Evolutionary conservation across 2,797 vertebrate species (phyloP), one percentile per base, ranked within the genome.

Genomic region (Coilia nasus): DNA sequence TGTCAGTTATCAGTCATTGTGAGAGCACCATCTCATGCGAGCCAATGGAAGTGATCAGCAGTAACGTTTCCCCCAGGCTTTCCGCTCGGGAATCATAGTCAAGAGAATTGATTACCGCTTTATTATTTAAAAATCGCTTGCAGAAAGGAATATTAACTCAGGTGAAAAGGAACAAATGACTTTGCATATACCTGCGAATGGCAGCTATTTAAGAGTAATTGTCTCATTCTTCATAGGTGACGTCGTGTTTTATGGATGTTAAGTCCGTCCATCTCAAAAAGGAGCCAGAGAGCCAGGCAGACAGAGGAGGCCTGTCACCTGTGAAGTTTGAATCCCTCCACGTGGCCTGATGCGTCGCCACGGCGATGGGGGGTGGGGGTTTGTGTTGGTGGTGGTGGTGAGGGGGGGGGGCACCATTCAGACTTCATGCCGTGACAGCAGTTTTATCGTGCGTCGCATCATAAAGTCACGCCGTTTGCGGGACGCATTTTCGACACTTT

Each of bases 21-120:
- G 83, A 88, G 89, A 90, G 88, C 90, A 84, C 90, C 89, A 89
- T 89, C 84, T 86, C 86, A 86, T 92, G 91, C 89, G 92, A 87
- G 90, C 88, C 91, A 88, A 88, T 89, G 88, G 85, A 89, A 92
- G 90, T 92, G 93, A 91, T 91, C 93, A 91, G 86, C 50, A 54
- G 2, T 88, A 85, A 90, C 83, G 82, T 86, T 89, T 85, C 91
- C 91, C 90, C 60, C 87, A 88, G 93, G 94, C 91, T 83, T 90
- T 17, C 92, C 90, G 92, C 86, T 83, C 88, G 92, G 92, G 90
- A 90, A 89, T 86, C 88, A 94, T 91, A 92, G 91, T 94, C 93
- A 93, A 92, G 95, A 93, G 85, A 94, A 95, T 95, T 94, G 95
- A 95, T 95, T 93, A 95, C 90, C 91, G 92, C 94, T 95, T 92